These are phyloP conservation scores for Torymus texanus DNA, from an alignment of 2,888 invertebrate genomes.

Conservation along the genomic window DNA sequence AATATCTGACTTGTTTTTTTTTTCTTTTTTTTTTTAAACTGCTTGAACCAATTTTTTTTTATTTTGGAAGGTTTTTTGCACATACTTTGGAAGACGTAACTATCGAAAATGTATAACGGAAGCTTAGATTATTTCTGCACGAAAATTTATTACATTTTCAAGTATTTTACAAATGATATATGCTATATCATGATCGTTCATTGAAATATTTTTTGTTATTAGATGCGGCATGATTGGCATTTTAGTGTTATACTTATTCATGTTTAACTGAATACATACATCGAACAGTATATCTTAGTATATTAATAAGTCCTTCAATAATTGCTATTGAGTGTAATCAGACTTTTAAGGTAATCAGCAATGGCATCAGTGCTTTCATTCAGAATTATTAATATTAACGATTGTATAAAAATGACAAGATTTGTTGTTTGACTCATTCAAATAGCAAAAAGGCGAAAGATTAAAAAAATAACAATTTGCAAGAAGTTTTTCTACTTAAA, in stretches of 20 bases:
- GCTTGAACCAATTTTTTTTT: slow-evolving; percentile 6
- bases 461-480: neutral
- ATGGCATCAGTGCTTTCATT: slow-evolving; percentile 51
- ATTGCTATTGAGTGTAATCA: slow-evolving; percentile 46
- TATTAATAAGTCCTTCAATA: slow-evolving; percentile 32
- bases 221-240: slow-evolving; percentile 1
- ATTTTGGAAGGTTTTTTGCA: slow-evolving; percentile 4
- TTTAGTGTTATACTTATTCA: slow-evolving; percentile 21
- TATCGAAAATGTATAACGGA: neutral
- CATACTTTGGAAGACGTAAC: slow-evolving; percentile 25
- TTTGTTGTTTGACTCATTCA: neutral
- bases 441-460: neutral
- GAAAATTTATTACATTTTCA: neutral
- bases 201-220: slow-evolving; percentile 3
- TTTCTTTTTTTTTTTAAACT: neutral
- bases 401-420: slow-evolving; percentile 34
- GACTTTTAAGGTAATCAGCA: slow-evolving; percentile 47
- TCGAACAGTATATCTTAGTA: slow-evolving; percentile 30
- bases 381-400: slow-evolving; percentile 27
- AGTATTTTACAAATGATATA: slow-evolving; percentile 8
- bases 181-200: neutral
- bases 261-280: slow-evolving; percentile 25
- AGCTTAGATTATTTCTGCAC: neutral
- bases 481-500: neutral
- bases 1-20: no score